phyloP scores from a whole-genome alignment of 2,797 vertebrate genomes.

The Spheniscus humboldti region DNA sequence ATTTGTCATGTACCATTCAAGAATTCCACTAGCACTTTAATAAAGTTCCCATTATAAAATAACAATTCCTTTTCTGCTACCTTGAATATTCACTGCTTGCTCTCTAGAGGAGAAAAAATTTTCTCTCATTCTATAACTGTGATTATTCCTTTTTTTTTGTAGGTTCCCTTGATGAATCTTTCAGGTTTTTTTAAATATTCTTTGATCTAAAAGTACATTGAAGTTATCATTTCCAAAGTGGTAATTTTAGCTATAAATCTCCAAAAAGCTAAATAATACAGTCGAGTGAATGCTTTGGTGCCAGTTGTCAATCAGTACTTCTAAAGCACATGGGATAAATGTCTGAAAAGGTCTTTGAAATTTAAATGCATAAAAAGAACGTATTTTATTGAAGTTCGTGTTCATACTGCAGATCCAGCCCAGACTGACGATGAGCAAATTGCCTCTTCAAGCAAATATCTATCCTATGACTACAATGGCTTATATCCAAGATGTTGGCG shows the following conservation, averaged over 20 bases:
- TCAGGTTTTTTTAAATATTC: not conserved
- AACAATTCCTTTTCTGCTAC: not conserved
- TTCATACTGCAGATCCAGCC: slow-evolving; percentile 84
- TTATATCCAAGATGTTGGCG: slow-evolving; percentile 81
- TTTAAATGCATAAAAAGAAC: slow-evolving; percentile 19
- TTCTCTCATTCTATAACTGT: not conserved
- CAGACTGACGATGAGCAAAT: slow-evolving; percentile 80
- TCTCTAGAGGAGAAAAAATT: not conserved
- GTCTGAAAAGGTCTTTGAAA: slow-evolving; percentile 24
- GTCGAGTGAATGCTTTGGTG: not conserved
- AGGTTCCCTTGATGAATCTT: slow-evolving; percentile 23
- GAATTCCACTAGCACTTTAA: not conserved
- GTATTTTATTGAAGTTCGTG: not conserved
- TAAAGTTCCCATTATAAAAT: not conserved
- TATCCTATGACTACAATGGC: slow-evolving; percentile 88
- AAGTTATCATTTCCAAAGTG: not conserved
- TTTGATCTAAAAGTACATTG: slow-evolving; percentile 15
- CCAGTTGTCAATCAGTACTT: not conserved
- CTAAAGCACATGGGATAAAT: not conserved
- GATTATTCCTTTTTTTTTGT: slow-evolving; percentile 28
- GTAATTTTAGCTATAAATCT: not conserved
- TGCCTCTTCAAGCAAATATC: slow-evolving; percentile 92
- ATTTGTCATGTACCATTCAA: slow-evolving; percentile 41
- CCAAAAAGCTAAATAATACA: not conserved
- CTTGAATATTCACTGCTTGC: not conserved